A percentile compares a stretch with the other conserved stretches of the same genome.
These are phyloP conservation scores for Phyto melanocephala DNA, from an alignment of 2,888 invertebrate species.

Conservation along the genomic window DNA sequence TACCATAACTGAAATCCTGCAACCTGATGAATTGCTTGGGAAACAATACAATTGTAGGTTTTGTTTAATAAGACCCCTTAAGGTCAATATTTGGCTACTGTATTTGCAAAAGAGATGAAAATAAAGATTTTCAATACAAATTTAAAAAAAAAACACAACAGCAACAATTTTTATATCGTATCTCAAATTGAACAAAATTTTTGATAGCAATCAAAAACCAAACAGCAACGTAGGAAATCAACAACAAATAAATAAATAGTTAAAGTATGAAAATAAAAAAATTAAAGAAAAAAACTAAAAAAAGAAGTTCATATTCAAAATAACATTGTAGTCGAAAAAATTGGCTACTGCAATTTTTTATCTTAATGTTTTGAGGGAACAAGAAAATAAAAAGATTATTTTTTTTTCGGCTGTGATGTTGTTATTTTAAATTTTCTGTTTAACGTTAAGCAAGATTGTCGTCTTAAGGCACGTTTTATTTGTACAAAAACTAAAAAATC, in stretches of 20 bases:
- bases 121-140: slow-evolving; percentile 57
- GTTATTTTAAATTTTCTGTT: slow-evolving; percentile 37
- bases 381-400: slow-evolving; percentile 46
- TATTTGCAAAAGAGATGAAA: slow-evolving; percentile 60
- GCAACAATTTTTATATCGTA: slow-evolving; percentile 45
- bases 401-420: slow-evolving; percentile 23
- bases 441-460: slow-evolving; percentile 65
- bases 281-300: slow-evolving; percentile 25
- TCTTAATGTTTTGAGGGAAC: slow-evolving; percentile 62
- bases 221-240: slow-evolving; percentile 34
- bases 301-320: slow-evolving; percentile 59
- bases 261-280: slow-evolving; percentile 12
- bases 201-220: slow-evolving; percentile 61
- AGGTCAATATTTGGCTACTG: slow-evolving; percentile 67
- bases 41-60: slow-evolving; percentile 47
- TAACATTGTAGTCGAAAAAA: slow-evolving; percentile 70
- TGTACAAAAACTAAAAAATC: slow-evolving; percentile 68
- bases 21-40: slow-evolving; percentile 61
- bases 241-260: slow-evolving; percentile 23
- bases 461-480: slow-evolving; percentile 75
- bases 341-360: slow-evolving; percentile 75
- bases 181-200: slow-evolving; percentile 63
- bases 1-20: not conserved
- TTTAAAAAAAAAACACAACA: slow-evolving; percentile 20
- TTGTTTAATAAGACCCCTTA: slow-evolving; percentile 57